Base-by-base conservation (phyloP, 2,888 invertebrate species). In the Coleophora deauratella region DNA sequence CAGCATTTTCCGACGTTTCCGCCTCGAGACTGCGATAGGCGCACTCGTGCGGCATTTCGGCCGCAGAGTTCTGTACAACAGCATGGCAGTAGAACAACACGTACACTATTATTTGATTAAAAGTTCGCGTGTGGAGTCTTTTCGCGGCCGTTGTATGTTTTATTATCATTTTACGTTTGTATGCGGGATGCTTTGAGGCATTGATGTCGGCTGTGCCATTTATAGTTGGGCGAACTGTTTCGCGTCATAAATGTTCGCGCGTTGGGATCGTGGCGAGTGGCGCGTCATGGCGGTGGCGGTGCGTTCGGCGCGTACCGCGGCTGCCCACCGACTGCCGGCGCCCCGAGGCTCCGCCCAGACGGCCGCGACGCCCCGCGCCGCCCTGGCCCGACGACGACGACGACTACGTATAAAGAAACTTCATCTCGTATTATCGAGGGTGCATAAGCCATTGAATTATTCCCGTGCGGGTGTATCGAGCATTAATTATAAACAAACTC, bases 41-140 rank as follows among this genome's bases (percentile, higher is more conserved):
- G 80, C 93, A 93, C 62, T 91, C 91, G 70, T 88, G 88, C 55
- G 91, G 91, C 78, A 74, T 80, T 65, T 84, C 84, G 53, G 74
- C 77, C 73, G 81, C 77, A 53, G 55, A 60, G 62, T 60, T 67
- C 63, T 62, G 70, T 54, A 77, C 72, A 62, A 74, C 58, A 56
- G 66, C 84, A 84, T 84, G 72, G 59, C 72, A 76, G 62, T 70
- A 80, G 59, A 84, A 81, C 66, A 85, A 72, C 82, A 84, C 85
- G 70, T 72, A 84, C 82, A 85, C 82, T 72, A 82, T 63, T 45
- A 84, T 71, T 68, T 65, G 72, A 67, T 75, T 75, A 61, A 86
- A 82, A 82, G 80, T 86, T 80, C 79, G 77, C 57, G 59, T 62
- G 57, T 78, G 66, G 58, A 79, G 81, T 79, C 72, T 73, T 66